Evolutionary conservation across 2,888 invertebrate genomes (phyloP), one percentile per base, ranked within the genome.

Genomic region (Apamea crenata): DNA sequence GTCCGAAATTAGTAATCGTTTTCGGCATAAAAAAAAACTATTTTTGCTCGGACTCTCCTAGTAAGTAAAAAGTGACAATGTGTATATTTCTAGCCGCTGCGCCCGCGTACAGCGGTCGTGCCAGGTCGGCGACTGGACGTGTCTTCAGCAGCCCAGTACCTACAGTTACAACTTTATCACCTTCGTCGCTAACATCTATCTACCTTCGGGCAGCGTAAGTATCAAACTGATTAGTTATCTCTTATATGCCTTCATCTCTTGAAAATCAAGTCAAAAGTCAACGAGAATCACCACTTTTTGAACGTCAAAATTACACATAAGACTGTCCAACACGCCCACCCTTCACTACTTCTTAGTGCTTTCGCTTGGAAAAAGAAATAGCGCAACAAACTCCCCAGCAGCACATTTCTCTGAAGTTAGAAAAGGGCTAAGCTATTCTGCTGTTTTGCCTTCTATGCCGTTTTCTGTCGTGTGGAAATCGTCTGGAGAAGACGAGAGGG

Each of bases 131-230:
- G 98, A 98, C 93, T 94, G 97, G 90, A 97, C 97, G 47, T 99
- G 99, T 91, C 97, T 98, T 75, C 97, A 97, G 69, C 98, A 98
- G 90, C 99, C 99, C 0, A 97, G 99, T 69, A 98, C 99, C 74
- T 98, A 98, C 93, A 99, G 99, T 56, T 99, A 98, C 97, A 99
- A 99, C 95, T 99, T 99, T 95, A 98, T 99, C 89, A 98, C 99
- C 0, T 98, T 99, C 91, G 98, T 99, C 0, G 98, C 99, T 44
- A 98, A 98, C 93, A 96, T 98, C 77, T 98, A 98, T 74, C 97
- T 99, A 63, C 98, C 98, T 8, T 87, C 93, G 90, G 96, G 96
- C 29, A 95, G 96, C 80, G 96, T 96, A 70, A 95, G 96, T 94
- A 78, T 67, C 14, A 78, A 66, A 32, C 21, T 4, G 40, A 71